phyloP scores from a whole-genome alignment of 2,888 invertebrate genomes.

The Lagria hirta region DNA sequence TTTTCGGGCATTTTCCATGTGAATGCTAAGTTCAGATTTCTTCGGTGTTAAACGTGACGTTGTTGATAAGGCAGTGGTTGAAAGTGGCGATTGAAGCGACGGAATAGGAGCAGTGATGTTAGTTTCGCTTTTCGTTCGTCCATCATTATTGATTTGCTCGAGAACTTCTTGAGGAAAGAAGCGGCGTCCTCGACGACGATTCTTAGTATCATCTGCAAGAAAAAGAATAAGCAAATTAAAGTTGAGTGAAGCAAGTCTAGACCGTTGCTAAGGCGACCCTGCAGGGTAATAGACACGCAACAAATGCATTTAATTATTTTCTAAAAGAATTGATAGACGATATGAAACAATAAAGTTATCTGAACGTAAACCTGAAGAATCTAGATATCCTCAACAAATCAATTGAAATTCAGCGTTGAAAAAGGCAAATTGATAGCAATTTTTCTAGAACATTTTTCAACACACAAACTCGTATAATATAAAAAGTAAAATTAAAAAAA shows the following conservation, averaged over 20 bases:
- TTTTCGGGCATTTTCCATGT: slow-evolving; percentile 53
- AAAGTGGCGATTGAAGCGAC: slow-evolving; percentile 32
- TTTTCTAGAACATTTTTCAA: no score
- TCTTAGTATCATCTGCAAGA: slow-evolving; percentile 43
- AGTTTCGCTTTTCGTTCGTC: slow-evolving; percentile 34
- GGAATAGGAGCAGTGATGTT: slow-evolving; percentile 40
- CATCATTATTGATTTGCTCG: slow-evolving; percentile 21
- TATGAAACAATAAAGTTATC: slow-evolving; percentile 4
- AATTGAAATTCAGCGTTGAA: no score
- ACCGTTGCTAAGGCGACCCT: slow-evolving; percentile 34
- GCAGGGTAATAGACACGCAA: slow-evolving; percentile 27
- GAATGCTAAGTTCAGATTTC: slow-evolving; percentile 49
- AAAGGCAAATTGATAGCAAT: no score
- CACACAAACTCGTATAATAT: no score
- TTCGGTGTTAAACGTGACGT: slow-evolving; percentile 30
- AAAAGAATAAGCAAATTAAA: slow-evolving; percentile 5
- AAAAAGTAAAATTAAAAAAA: no score
- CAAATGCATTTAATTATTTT: no score
- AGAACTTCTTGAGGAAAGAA: slow-evolving; percentile 48
- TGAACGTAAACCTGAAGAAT: slow-evolving; percentile 2
- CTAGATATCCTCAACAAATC: no score
- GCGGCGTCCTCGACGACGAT: slow-evolving; percentile 43
- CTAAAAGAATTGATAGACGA: no score
- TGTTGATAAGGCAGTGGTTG: slow-evolving; percentile 41
- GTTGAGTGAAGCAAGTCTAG: slow-evolving; percentile 17